A percentile compares a stretch with the other conserved stretches of the same genome.
Evolutionary conservation across 2,888 invertebrate genomes (phyloP).

Genomic region (Tenthredo distinguenda): DNA sequence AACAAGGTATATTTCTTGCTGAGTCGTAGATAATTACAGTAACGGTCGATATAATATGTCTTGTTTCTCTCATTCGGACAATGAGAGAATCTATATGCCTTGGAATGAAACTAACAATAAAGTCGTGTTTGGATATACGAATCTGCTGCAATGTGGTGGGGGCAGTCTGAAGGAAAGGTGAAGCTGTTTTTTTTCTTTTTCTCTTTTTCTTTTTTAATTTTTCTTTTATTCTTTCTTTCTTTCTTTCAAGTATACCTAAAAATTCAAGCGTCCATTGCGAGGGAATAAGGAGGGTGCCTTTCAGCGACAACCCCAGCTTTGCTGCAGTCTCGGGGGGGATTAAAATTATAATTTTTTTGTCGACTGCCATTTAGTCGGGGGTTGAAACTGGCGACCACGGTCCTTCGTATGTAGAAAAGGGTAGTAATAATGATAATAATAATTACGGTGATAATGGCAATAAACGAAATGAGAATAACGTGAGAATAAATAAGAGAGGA

Average conservation of each 20-base stretch:
- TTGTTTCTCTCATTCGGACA: not conserved
- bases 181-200: not conserved
- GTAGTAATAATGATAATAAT: not conserved
- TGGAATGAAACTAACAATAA: not conserved
- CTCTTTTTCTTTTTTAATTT: not conserved
- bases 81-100: not conserved
- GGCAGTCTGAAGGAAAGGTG: not conserved
- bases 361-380: constrained; percentile 16
- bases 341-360: constrained; percentile 43
- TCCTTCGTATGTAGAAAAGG: not conserved
- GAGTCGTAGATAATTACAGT: not conserved
- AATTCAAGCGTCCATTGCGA: constrained; percentile 42
- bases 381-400: not conserved
- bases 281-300: constrained; percentile 44
- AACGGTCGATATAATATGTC: not conserved
- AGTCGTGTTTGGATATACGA: not conserved
- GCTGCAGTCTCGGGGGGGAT: constrained; percentile 24
- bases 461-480: not conserved
- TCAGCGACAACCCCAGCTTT: constrained; percentile 32
- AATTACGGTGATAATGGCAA: not conserved
- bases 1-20: not conserved
- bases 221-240: constrained; percentile 3
- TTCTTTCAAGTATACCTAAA: constrained; percentile 21
- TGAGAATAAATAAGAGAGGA: constrained; percentile 2
- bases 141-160: not conserved